Percentiles rank a stretch among this genome's conserved stretches.
These are phyloP conservation scores for Hermetia illucens DNA, from an alignment of 1,140 invertebrate species.

Conservation along the genomic window DNA sequence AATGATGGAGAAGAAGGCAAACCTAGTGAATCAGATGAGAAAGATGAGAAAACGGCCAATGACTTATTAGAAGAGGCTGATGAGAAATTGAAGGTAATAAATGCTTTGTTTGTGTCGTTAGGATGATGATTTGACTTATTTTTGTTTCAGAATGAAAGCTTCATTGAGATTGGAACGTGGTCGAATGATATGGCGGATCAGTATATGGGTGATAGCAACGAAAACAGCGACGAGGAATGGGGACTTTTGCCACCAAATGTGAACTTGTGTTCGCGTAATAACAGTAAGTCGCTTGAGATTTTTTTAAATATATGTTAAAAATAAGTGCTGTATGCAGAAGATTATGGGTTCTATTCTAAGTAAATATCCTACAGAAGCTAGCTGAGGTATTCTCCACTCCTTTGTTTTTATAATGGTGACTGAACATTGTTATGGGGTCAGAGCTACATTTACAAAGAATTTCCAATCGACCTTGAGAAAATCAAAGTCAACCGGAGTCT, in stretches of 20 bases:
- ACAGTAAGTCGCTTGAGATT: constrained; percentile 1
- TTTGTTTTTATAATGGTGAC: no score
- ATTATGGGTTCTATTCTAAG: no score
- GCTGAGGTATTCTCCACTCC: no score
- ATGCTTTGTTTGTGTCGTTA: constrained; percentile 4
- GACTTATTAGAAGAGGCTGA: constrained; percentile 36
- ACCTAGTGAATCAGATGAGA: constrained; percentile 14
- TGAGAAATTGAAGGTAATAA: constrained; percentile 10
- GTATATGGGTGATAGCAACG: no score
- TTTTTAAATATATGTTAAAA: no score
- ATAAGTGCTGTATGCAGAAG: no score
- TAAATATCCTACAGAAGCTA: no score
- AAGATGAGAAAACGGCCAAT: constrained; percentile 32
- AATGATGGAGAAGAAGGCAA: constrained; percentile 24
- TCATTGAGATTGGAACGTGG: constrained; percentile 80
- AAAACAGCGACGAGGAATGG: constrained; percentile 29
- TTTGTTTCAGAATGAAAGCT: constrained; percentile 31
- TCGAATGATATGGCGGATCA: constrained; percentile 68
- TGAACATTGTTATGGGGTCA: no score
- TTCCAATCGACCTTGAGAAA: no score
- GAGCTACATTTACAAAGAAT: no score
- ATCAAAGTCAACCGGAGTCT: no score
- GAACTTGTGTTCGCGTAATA: constrained; percentile 29
- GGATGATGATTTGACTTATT: not conserved
- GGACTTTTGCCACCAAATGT: constrained; percentile 35